Base-by-base conservation (phyloP, 92 coral and sea anemone species). In the Epizoanthus ramosus region DNA sequence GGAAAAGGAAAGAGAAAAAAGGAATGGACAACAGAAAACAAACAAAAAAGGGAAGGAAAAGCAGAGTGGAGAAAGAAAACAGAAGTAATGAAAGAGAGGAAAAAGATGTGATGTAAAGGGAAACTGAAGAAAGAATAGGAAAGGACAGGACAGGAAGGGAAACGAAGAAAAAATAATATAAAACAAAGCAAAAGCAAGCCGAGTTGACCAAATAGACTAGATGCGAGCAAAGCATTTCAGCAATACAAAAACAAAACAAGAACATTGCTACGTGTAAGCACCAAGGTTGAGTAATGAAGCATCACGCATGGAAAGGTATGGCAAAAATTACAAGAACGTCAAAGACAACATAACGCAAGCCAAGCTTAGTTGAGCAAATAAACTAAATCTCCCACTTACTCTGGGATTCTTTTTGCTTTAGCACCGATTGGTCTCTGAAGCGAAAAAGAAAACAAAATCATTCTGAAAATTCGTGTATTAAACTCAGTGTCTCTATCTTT, bases 381-480 rank as follows among this genome's bases (percentile, higher is more conserved):
- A 79, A 16, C 54, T 6, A 23, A 31, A 70, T 57, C 3, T 13
- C 7, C 19, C 25, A 91, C 99, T 92, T 63, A 96, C 99, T 96
- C 90, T n/a, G 91, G 88, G 47, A 94, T 96, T 84, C 91, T 90
- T 60, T 87, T 83, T 67, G 88, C 98, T 83, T 92, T 87, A 35
- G 93, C 99, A 56, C 90, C 88, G 17, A 94, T 85, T 47, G 94
- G 98, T 84, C 91, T 95, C 98, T 95, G 73, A 13, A 85, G 59
- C 45, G 43, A 77, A 70, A 64, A 85, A 75, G 56, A 63, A 17
- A 67, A 41, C 7, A 25, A 41, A 65, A 10, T 3, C 43, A 37
- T 37, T 37, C 43, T 0, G 31, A 28, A 28, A 28, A 28, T 28
- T 28, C 31, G 31, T 28, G 2, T 28, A 28, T 28, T 28, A 3